A percentile compares a stretch with the other conserved stretches of the same genome.
phyloP scores from a whole-genome alignment of 2,797 vertebrate species.

The Smutsia temminckii region DNA sequence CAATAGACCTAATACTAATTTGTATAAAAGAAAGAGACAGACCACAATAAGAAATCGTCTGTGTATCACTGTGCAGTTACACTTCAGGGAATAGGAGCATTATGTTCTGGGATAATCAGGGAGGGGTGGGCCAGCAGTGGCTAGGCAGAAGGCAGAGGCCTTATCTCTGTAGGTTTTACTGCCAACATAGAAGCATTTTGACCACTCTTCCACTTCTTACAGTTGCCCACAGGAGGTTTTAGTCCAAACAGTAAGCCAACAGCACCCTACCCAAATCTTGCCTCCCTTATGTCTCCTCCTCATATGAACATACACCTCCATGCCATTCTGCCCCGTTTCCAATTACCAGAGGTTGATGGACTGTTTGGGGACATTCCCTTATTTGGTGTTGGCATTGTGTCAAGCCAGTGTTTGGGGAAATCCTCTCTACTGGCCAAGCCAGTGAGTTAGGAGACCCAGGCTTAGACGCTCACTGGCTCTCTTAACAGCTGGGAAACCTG shows the following conservation, averaged over 20 bases:
- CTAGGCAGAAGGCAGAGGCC: neutral
- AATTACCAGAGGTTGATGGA: neutral
- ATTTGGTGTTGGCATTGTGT: neutral
- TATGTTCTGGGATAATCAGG: neutral
- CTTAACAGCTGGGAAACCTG: neutral
- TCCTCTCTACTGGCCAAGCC: too few species aligned
- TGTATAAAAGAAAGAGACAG: neutral
- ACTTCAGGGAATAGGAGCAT: neutral
- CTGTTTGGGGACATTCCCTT: neutral
- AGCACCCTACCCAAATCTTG: neutral
- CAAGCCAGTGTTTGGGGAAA: neutral
- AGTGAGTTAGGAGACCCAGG: neutral
- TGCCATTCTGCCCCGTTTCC: neutral
- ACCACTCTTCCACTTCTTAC: neutral
- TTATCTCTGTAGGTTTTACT: neutral
- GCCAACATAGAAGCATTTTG: neutral
- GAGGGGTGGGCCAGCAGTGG: neutral
- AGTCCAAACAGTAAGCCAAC: neutral
- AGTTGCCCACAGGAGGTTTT: neutral
- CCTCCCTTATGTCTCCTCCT: too few species aligned
- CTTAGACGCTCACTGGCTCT: fast-evolving
- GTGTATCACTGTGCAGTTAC: too few species aligned
- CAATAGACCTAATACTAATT: too few species aligned
- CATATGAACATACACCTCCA: fast-evolving
- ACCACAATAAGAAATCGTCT: too few species aligned